Evolutionary conservation across 1,140 invertebrate genomes (phyloP), one percentile per base, ranked within the genome.

Genomic region (Medauroidea extradentata): DNA sequence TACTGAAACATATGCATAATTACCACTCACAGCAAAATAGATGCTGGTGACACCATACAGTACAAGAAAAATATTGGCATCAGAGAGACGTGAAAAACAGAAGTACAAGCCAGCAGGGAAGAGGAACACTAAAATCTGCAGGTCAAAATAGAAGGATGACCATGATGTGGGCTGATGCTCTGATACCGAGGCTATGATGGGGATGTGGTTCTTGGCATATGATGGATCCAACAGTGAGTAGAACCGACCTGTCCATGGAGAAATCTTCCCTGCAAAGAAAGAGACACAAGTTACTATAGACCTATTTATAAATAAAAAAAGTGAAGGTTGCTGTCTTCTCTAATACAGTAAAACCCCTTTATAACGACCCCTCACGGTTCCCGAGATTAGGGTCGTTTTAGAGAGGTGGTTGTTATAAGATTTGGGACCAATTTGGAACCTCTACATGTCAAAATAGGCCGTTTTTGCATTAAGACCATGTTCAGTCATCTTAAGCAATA

Each of bases 131-230:
- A 98, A 79, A 61, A 98, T 88, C 66, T 94, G 91, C 29, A 99
- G 82, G 81, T 99, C 96, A 78, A 98, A 98, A 75, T 97, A 99
- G 77, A 98, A 99, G 0, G 94, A 97, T 57, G 91, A 94, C 96
- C 96, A 99, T 1, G 95, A 93, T 9, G 96, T 99, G 1, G 96
- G 96, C 76, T 99, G 96, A 86, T 99, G 96, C 76, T 99, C 96
- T 7, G 95, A 98, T 1, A 99, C 96, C 1, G 94, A 98, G 14
- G 96, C 96, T 73, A 99, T 99, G 67, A 99, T 99, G 52, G 96
- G 96, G 78, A 99, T 99, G 75, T 99, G 94, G 79, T 98, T 98
- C 78, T 98, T 98, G 48, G 96, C 96, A 76, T 99, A 99, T 0
- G 94, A 97, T 9, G 96, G 95, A 80, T 99, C 96, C 59, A 98